Evolutionary conservation across 2,888 invertebrate species (phyloP).

Genomic region (Cantharis lateralis): DNA sequence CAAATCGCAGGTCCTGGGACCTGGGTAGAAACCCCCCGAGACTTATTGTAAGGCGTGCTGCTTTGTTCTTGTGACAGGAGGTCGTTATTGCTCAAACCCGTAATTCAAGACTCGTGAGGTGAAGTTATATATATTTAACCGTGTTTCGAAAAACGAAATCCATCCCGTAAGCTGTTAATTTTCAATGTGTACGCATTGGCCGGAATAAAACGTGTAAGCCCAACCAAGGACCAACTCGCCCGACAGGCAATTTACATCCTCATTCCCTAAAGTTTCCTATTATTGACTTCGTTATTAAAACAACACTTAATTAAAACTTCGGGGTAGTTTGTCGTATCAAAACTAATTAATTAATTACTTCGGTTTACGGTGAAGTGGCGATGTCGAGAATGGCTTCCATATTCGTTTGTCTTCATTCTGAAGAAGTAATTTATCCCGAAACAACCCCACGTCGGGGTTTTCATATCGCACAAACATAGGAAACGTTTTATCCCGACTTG

Average conservation of each 20-base stretch:
- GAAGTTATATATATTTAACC: conserved; percentile 16
- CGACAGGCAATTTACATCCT: background rate
- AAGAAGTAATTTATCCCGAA: background rate
- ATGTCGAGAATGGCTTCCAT: background rate
- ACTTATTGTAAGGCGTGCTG: conserved; percentile 27
- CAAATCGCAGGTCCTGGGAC: conserved; percentile 5
- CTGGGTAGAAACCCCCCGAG: conserved; percentile 15
- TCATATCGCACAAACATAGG: background rate
- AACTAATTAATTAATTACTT: background rate
- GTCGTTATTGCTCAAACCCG: conserved; percentile 28
- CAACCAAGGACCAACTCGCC: background rate
- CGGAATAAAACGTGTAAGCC: conserved; percentile 9
- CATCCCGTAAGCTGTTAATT: conserved; percentile 13
- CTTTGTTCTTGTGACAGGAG: conserved; percentile 29
- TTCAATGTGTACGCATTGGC: conserved; percentile 10
- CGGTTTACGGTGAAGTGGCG: background rate
- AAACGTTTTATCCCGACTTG: background rate
- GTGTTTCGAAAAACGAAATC: conserved; percentile 14
- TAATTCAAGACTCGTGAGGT: conserved; percentile 29
- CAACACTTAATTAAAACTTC: background rate
- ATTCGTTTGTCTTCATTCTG: background rate
- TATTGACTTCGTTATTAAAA: background rate
- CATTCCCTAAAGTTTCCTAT: background rate
- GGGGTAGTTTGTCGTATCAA: background rate
- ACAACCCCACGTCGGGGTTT: background rate